Evolutionary conservation across 2,888 invertebrate genomes (phyloP).

Genomic region (Rapana venosa): DNA sequence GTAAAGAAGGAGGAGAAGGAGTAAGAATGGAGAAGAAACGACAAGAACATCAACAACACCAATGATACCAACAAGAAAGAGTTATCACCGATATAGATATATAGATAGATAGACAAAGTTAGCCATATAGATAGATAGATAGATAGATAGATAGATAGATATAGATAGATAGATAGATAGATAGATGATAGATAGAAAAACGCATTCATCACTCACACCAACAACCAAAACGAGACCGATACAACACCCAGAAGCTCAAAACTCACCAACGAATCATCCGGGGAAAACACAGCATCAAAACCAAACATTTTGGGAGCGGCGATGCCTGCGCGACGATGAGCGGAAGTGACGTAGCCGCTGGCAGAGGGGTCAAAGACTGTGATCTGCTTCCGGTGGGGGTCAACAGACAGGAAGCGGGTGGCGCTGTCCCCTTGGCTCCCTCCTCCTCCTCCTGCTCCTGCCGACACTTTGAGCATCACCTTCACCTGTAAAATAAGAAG

Average conservation of each 20-base stretch:
- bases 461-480: constrained; percentile 92
- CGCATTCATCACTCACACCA: neutral
- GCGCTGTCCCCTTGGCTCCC: constrained; percentile 76
- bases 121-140: neutral
- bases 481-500: constrained; percentile 84
- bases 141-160: no score
- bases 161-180: no score
- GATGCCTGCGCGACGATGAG: constrained; percentile 68
- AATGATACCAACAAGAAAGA: no score
- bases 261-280: constrained; percentile 91
- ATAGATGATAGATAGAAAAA: no score
- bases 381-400: constrained; percentile 94
- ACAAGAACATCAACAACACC: no score
- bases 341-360: constrained; percentile 69
- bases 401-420: constrained; percentile 86
- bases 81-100: no score
- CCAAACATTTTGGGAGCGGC: constrained; percentile 97
- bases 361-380: constrained; percentile 89
- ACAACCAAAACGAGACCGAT: neutral
- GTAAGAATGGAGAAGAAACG: no score
- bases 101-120: neutral
- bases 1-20: no score
- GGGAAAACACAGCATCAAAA: constrained; percentile 96
- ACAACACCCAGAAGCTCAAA: neutral
- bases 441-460: constrained; percentile 52